Base-by-base conservation (phyloP, 2,797 vertebrate genomes). In the Malurus splendens region DNA sequence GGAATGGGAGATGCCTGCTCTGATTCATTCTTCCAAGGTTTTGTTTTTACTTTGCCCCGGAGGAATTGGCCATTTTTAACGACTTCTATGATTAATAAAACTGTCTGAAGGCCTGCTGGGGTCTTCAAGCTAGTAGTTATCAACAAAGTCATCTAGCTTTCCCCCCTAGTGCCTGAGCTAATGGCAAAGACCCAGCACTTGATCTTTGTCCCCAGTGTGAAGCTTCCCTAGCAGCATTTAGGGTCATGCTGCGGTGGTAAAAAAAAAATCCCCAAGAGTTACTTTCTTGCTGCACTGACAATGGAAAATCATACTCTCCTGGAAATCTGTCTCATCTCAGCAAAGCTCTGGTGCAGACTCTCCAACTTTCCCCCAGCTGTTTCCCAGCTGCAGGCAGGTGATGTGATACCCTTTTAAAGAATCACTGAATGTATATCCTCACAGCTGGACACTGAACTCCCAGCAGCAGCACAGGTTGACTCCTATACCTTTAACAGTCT, bases 11-110 rank as follows among this genome's bases (percentile, higher is more conserved):
- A 87, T 78, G 77, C 67, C 52, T 94, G 51, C 62, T 52, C 48
- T 83, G 62, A 68, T 72, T 94, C 70, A 61, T 90, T 87, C 82
- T 87, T 89, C 66, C 24, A 14, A 75, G 41, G 66, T 66, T 81
- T 90, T 92, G 52, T 74, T 90, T 94, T 92, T 28, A 33, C 50
- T 89, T 92, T 83, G 45, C 24, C 93, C 57, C 83, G 38, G 54
- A 88, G 86, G 90, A 93, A 91, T 2, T 88, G 45, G 45, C 74
- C 82, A 32, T 70, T 94, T 92, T 86, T 67, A 92, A 90, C 88
- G 45, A 86, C 50, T 92, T 93, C 39, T 73, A 79, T 94, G 86
- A 93, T 93, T 82, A 86, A 86, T 94, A 94, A 92, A 93, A 86
- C 87, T 94, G 92, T 86, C 89, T 84, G 87, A 90, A 92, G 61